A percentile compares a stretch with the other conserved stretches of the same genome.
phyloP scores from a whole-genome alignment of 2,797 vertebrate genomes.

The Gallirallus australis region DNA sequence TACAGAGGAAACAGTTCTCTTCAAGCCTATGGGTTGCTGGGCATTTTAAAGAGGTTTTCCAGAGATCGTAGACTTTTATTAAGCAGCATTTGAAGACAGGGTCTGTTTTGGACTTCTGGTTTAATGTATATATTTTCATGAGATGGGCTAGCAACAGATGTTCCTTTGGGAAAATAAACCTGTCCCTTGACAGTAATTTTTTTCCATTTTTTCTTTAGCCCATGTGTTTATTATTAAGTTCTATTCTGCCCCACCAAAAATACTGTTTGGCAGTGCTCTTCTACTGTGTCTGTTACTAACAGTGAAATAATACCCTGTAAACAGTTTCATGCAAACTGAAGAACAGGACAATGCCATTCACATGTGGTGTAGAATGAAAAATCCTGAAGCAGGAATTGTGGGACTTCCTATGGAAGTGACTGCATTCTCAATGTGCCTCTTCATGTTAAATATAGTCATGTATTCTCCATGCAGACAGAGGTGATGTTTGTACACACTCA shows the following conservation, averaged over 20 bases:
- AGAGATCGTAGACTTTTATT: constrained; percentile 9
- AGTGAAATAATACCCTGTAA: not conserved
- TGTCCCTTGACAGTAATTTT: not conserved
- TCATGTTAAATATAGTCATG: not conserved
- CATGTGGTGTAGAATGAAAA: not conserved
- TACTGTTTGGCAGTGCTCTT: not conserved
- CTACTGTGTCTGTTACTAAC: not conserved
- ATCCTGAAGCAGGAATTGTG: not conserved
- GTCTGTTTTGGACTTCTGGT: constrained; percentile 1
- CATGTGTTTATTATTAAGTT: constrained; percentile 1
- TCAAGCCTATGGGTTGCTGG: not conserved
- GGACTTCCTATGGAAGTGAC: not conserved
- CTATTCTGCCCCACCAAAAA: not conserved
- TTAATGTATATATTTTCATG: constrained; percentile 15
- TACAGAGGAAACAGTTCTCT: constrained; percentile 63
- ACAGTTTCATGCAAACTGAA: not conserved
- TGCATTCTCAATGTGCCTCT: not conserved
- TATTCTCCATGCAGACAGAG: not conserved
- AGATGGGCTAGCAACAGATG: constrained; percentile 12
- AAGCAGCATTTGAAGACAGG: constrained; percentile 1
- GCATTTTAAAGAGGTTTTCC: constrained; percentile 51
- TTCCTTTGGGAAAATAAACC: constrained; percentile 20
- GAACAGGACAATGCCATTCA: not conserved
- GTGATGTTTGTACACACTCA: not conserved
- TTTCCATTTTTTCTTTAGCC: not conserved